phyloP scores from a whole-genome alignment of 2,888 invertebrate species.

The Tetheella fluctuosa region DNA sequence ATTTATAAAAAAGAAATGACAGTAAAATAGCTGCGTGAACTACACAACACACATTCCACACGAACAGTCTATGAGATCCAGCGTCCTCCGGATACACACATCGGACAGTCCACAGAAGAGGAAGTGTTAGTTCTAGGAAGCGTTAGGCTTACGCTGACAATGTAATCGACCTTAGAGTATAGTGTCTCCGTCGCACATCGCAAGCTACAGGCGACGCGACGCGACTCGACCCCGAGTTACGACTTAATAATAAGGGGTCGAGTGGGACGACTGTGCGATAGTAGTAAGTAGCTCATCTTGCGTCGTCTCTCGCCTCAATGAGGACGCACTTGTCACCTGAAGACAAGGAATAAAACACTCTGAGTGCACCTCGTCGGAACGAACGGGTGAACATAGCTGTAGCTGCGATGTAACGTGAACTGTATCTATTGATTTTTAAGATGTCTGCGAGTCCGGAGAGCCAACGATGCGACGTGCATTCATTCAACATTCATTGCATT shows the following conservation, averaged over 20 bases:
- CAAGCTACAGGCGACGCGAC: slow-evolving; percentile 74
- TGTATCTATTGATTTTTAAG: slow-evolving; percentile 60
- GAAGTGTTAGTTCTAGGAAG: slow-evolving; percentile 77
- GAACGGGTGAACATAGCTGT: slow-evolving; percentile 80
- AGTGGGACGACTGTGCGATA: slow-evolving; percentile 76
- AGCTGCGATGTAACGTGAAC: slow-evolving; percentile 83
- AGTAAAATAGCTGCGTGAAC: slow-evolving; percentile 73
- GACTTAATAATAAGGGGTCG: slow-evolving; percentile 74
- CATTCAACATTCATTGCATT: slow-evolving; percentile 74
- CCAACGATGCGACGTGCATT: slow-evolving; percentile 77
- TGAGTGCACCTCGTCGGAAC: slow-evolving; percentile 80
- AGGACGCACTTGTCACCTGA: slow-evolving; percentile 93
- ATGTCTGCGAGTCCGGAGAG: slow-evolving; percentile 82
- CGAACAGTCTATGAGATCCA: slow-evolving; percentile 75
- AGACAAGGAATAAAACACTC: slow-evolving; percentile 86
- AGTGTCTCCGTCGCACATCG: slow-evolving; percentile 83
- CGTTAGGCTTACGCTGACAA: slow-evolving; percentile 83
- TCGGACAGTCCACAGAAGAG: slow-evolving; percentile 73
- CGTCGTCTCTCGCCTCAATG: slow-evolving; percentile 89
- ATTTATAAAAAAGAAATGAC: slow-evolving; percentile 63
- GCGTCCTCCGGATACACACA: slow-evolving; percentile 81
- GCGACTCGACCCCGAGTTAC: slow-evolving; percentile 78
- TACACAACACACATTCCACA: slow-evolving; percentile 82
- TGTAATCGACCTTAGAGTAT: slow-evolving; percentile 81
- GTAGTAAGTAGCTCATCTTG: slow-evolving; percentile 82